Percentiles rank a stretch among this genome's conserved stretches.
These are phyloP conservation scores for Solenopsis invicta DNA, from an alignment of 1,140 invertebrate species.

Conservation along the genomic window DNA sequence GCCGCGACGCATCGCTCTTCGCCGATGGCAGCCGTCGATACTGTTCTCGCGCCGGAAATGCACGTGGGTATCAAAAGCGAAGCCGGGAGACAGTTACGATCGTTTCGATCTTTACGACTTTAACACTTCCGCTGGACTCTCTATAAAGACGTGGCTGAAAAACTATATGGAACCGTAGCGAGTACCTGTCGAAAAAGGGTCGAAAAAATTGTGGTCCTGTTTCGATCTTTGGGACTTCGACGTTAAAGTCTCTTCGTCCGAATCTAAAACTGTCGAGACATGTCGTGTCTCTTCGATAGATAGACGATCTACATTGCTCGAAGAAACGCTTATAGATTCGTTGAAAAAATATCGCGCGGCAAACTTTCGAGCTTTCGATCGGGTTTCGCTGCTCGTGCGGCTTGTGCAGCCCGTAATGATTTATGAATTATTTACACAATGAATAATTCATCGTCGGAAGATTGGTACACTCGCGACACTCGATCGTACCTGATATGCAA, in stretches of 20 bases:
- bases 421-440: slow-evolving; percentile 80
- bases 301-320: neutral
- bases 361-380: slow-evolving; percentile 61
- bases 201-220: neutral
- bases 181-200: slow-evolving; percentile 1
- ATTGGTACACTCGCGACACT: slow-evolving; percentile 78
- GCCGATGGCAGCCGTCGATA: slow-evolving; percentile 21
- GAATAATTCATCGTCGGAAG: slow-evolving; percentile 77
- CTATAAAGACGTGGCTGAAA: neutral
- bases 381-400: slow-evolving; percentile 41
- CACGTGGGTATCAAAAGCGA: slow-evolving; percentile 6
- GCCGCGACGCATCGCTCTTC: neutral
- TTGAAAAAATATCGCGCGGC: slow-evolving; percentile 6
- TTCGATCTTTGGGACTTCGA: neutral
- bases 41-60: slow-evolving; percentile 46
- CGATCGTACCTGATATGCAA: slow-evolving; percentile 78
- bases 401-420: slow-evolving; percentile 61
- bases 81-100: slow-evolving; percentile 18
- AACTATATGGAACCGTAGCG: neutral
- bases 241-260: neutral
- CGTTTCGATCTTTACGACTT: slow-evolving; percentile 38
- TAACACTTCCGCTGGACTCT: slow-evolving; percentile 3
- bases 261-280: neutral
- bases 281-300: neutral
- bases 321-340: neutral